Evolutionary conservation across 2,888 invertebrate genomes (phyloP), one percentile per base, ranked within the genome.

Genomic region (Metallyticus violacea): DNA sequence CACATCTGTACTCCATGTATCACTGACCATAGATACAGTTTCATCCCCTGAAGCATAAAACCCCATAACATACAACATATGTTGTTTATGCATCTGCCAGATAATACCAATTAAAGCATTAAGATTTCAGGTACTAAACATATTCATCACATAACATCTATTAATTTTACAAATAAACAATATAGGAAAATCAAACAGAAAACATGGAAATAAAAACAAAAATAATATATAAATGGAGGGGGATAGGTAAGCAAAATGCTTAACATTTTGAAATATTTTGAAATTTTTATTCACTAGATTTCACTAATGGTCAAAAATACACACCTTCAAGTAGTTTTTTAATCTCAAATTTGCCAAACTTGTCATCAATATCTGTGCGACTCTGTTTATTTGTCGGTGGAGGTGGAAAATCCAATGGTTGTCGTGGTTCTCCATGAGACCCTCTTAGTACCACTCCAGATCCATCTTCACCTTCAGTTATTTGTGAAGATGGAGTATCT

Each of bases 1-100:
- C 81, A 99, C 99, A 92, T 99, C 99, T 0, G 99, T 99, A 89
- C 98, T 98, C 99, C 99, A 99, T 0, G 99, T 99, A 91, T 99
- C 99, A 81, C 98, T 98, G 89, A 99, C 98, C 90, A 99, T 96
- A 77, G 99, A 99, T 89, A 98, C 96, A 0, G 98, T 98, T 92
- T 99, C 99, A 91, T 99, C 99, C 1, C 97, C 97, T 92, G 94
- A 94, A 89, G 94, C 91, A 86, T n/a, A n/a, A n/a, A n/a, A n/a
- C n/a, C n/a, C n/a, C n/a, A n/a, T n/a, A n/a, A n/a, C n/a, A n/a
- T n/a, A n/a, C n/a, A n/a, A n/a, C n/a, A n/a, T n/a, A n/a, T n/a
- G n/a, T n/a, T n/a, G n/a, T n/a, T n/a, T n/a, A n/a, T n/a, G n/a
- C n/a, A n/a, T n/a, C n/a, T n/a, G n/a, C n/a, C n/a, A n/a, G n/a